Evolutionary conservation across 2,797 vertebrate genomes (phyloP).

Genomic region (Spondyliosoma cantharus): DNA sequence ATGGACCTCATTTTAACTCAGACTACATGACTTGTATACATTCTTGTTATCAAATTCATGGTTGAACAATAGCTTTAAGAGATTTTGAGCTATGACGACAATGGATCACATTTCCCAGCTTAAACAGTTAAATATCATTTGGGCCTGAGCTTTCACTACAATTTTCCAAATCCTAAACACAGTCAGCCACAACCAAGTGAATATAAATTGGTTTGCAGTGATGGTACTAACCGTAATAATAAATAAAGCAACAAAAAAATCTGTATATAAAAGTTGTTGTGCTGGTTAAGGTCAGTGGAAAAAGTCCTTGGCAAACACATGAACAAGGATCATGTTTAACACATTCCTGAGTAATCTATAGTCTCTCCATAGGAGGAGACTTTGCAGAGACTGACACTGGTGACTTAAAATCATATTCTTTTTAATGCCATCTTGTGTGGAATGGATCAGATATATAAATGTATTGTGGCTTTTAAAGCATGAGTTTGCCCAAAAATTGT

Average conservation of each 20-base stretch:
- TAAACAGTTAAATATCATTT: neutral
- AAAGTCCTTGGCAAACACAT: neutral
- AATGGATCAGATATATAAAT: neutral
- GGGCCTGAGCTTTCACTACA: neutral
- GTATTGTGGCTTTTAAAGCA: neutral
- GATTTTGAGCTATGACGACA: slow-evolving; percentile 11
- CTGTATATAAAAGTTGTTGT: neutral
- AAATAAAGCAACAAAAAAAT: neutral
- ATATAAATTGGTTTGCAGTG: neutral
- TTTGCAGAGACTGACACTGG: slow-evolving; percentile 16
- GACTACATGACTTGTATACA: neutral
- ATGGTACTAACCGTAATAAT: neutral
- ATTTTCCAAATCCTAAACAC: slow-evolving; percentile 16
- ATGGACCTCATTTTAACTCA: neutral
- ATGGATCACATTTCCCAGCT: neutral
- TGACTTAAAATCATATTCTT: neutral
- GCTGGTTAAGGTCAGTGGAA: neutral
- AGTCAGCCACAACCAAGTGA: neutral
- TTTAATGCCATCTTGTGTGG: neutral
- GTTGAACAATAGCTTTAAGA: slow-evolving; percentile 1
- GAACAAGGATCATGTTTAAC: slow-evolving; percentile 1
- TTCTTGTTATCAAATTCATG: slow-evolving; percentile 4
- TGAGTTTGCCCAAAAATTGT: too few relatives aligned
- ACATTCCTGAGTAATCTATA: slow-evolving; percentile 61
- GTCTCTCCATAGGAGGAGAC: slow-evolving; percentile 55